Conservation (phyloP, 2,797 vertebrate species). For the Pseudochromis fuscus region DNA sequence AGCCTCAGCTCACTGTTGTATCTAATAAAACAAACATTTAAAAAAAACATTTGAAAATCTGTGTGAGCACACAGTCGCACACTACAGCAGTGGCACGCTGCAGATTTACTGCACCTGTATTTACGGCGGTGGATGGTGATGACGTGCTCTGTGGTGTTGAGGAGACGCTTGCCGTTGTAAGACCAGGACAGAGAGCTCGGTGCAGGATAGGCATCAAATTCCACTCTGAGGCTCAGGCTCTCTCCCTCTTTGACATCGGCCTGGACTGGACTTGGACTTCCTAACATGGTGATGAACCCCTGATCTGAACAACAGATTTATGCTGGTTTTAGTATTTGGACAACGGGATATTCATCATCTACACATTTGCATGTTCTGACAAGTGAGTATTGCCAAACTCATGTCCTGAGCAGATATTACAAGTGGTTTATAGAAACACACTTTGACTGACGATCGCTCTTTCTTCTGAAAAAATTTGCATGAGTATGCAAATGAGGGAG, state of each 20-base stretch:
- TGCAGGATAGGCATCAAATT: slow-evolving; percentile 91
- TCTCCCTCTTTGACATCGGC: slow-evolving; percentile 91
- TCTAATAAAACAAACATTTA: slow-evolving; percentile 75
- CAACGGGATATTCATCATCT: background rate
- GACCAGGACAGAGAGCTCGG: slow-evolving; percentile 88
- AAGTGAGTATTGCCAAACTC: background rate
- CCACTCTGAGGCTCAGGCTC: slow-evolving; percentile 89
- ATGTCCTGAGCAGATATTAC: background rate
- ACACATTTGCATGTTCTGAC: background rate
- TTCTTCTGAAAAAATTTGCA: too few relatives aligned
- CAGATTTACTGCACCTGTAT: slow-evolving; percentile 87
- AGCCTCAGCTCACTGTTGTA: slow-evolving; percentile 91
- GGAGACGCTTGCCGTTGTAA: slow-evolving; percentile 87
- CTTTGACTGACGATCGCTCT: too few relatives aligned
- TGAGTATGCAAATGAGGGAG: slow-evolving; percentile 32
- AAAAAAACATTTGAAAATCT: background rate
- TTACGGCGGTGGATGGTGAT: slow-evolving; percentile 87
- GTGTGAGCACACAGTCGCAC: background rate
- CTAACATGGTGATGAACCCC: slow-evolving; percentile 90
- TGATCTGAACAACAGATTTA: slow-evolving; percentile 81
- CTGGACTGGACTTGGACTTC: slow-evolving; percentile 81
- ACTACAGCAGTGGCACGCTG: background rate
- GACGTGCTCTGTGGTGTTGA: slow-evolving; percentile 93
- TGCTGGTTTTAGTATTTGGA: background rate
- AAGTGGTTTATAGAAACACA: background rate